Evolutionary conservation across 2,113 vertebrate species (phyloP).

Genomic region (Aphyosemion australe): DNA sequence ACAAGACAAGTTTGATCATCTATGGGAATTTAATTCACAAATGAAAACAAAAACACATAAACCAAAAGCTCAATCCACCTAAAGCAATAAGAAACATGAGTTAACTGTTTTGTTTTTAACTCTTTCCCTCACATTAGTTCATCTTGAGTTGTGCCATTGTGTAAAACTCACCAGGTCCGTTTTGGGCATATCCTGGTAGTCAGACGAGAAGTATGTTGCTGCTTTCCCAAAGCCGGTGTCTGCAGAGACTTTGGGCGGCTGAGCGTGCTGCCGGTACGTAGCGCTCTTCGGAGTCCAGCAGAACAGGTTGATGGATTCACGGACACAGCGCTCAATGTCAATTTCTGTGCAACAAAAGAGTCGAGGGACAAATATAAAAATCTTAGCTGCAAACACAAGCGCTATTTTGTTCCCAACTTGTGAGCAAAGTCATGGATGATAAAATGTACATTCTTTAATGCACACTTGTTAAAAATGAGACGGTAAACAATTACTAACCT

Average conservation of each 20-base stretch:
- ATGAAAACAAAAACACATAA: too few species aligned
- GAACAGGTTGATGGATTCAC: slow-evolving; percentile 96
- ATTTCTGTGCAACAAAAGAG: slow-evolving; percentile 80
- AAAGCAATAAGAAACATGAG: too few species aligned
- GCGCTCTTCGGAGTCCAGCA: slow-evolving; percentile 96
- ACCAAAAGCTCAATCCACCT: too few species aligned
- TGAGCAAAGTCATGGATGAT: background rate
- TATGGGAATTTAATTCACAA: background rate
- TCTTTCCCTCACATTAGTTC: too few species aligned
- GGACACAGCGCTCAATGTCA: slow-evolving; percentile 95
- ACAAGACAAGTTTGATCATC: background rate
- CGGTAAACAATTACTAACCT: background rate
- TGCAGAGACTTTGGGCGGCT: slow-evolving; percentile 77
- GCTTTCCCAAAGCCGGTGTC: slow-evolving; percentile 73
- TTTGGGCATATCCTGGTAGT: slow-evolving; percentile 87
- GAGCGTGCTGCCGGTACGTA: slow-evolving; percentile 92
- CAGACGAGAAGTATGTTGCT: slow-evolving; percentile 79
- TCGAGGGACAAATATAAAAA: background rate
- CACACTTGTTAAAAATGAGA: background rate
- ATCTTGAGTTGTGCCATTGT: background rate
- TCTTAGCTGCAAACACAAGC: background rate
- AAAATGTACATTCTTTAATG: background rate
- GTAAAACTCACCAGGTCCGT: slow-evolving; percentile 86
- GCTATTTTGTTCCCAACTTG: background rate
- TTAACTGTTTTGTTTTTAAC: too few species aligned